Conservation (phyloP, 2,113 vertebrate species). For the Toxostoma redivivum region DNA sequence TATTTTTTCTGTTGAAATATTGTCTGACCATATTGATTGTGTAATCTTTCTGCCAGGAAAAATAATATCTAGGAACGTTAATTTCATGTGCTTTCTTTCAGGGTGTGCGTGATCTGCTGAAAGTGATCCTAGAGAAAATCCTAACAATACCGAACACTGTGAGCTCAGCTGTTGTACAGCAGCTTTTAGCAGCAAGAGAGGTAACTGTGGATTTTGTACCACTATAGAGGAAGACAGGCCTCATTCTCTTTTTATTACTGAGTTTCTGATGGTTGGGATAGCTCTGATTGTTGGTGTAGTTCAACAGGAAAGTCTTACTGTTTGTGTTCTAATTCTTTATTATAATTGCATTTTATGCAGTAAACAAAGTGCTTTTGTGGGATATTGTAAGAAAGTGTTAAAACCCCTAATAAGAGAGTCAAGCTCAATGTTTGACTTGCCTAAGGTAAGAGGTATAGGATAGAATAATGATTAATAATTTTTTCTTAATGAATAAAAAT, state of each 20-base stretch:
- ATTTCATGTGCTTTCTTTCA: conserved; percentile 44
- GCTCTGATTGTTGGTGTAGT: not conserved
- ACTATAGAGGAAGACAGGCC: not conserved
- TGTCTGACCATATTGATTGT: not conserved
- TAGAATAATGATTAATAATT: not conserved
- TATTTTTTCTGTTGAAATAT: not conserved
- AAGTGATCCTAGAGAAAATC: conserved; percentile 94
- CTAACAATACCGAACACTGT: conserved; percentile 92
- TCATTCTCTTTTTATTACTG: not conserved
- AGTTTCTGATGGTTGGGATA: not conserved
- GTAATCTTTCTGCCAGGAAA: not conserved
- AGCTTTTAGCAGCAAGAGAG: conserved; percentile 93
- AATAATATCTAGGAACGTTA: accelerated
- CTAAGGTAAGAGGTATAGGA: not conserved
- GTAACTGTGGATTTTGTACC: conserved; percentile 64
- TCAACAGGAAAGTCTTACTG: not conserved
- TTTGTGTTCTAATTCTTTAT: not conserved
- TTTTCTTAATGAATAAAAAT: not conserved
- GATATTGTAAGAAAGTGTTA: not conserved
- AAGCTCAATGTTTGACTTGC: not conserved
- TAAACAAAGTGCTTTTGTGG: not conserved
- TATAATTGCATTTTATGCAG: not conserved
- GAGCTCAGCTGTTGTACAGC: conserved; percentile 95
- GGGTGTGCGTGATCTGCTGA: conserved; percentile 95
- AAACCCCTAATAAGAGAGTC: not conserved